Conservation (phyloP, 92 coral and sea anemone genomes). For the Ricordea florida region DNA sequence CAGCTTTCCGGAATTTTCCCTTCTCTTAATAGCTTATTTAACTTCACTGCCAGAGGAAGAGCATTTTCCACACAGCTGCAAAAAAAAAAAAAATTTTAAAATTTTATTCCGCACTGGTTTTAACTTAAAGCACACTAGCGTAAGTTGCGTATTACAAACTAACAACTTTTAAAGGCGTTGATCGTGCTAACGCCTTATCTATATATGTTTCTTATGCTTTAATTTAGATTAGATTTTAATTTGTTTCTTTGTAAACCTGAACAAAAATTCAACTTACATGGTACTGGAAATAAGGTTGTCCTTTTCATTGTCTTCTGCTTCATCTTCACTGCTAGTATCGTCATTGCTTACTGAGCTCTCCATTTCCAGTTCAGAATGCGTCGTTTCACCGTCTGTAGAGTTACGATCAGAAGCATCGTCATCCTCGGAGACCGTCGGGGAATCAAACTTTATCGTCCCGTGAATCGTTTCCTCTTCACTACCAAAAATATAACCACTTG, state of each 20-base stretch:
- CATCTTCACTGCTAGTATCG: conserved; percentile 26
- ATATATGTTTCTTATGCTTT: conserved; percentile 6
- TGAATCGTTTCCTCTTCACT: conserved; percentile 29
- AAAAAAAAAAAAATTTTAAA: neutral
- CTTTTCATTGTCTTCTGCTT: conserved; percentile 21
- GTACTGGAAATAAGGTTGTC: conserved; percentile 30
- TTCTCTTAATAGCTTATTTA: neutral
- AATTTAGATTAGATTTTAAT: neutral
- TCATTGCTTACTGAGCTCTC: conserved; percentile 29
- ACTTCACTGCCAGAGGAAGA: conserved; percentile 1
- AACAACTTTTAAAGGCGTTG: conserved; percentile 12
- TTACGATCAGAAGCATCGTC: conserved; percentile 23
- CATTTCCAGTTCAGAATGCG: conserved; percentile 34
- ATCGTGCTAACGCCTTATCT: neutral
- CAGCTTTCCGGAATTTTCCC: conserved; percentile 27
- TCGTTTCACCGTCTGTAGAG: conserved; percentile 22
- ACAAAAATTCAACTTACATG: conserved; percentile 21
- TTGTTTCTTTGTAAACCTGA: conserved; percentile 14
- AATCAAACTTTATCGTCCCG: conserved; percentile 24
- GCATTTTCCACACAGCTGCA: conserved; percentile 23
- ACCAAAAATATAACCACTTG: conserved; percentile 20
- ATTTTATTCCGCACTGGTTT: neutral
- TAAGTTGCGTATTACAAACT: conserved; percentile 26
- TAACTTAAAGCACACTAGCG: neutral
- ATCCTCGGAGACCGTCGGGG: conserved; percentile 28